Conservation (phyloP, 2,113 vertebrate species). For the Elanoides forficatus region DNA sequence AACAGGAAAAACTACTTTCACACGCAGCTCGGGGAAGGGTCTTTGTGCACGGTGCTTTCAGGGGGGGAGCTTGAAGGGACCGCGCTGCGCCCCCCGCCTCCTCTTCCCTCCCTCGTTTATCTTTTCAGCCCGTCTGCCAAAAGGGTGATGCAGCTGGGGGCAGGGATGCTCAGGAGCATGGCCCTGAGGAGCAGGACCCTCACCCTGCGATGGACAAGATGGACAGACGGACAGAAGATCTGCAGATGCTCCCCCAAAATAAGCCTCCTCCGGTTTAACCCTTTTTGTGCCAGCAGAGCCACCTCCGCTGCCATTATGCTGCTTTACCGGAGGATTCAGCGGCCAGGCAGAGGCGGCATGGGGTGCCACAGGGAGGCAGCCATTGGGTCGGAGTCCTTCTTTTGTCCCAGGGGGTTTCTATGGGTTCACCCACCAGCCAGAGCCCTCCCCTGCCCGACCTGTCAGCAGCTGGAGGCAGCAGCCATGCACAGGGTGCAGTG, state of each 20-base stretch:
- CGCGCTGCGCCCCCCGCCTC: background rate
- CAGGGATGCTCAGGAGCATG: background rate
- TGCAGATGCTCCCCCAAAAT: background rate
- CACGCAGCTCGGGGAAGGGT: constrained; percentile 43
- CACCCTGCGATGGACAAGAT: background rate
- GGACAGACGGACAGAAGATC: background rate
- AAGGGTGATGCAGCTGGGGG: background rate
- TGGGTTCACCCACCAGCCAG: background rate
- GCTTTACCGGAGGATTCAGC: rapidly evolving
- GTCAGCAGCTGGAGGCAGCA: background rate
- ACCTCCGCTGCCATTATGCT: rapidly evolving
- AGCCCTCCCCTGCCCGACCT: background rate
- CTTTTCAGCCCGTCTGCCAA: constrained; percentile 35
- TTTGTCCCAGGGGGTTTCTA: background rate
- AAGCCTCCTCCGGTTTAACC: background rate
- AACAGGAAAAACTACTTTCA: constrained; percentile 60
- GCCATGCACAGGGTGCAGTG: background rate
- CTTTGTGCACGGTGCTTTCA: constrained; percentile 24
- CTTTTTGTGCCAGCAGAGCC: background rate
- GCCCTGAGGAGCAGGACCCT: background rate
- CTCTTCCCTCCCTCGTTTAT: background rate
- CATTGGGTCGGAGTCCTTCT: rapidly evolving
- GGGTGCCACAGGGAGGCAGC: background rate
- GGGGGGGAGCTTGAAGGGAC: background rate
- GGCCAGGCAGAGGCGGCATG: rapidly evolving